Evolutionary conservation across 1,140 invertebrate genomes (phyloP).

Genomic region (Pseudomyrmex dendroicus): DNA sequence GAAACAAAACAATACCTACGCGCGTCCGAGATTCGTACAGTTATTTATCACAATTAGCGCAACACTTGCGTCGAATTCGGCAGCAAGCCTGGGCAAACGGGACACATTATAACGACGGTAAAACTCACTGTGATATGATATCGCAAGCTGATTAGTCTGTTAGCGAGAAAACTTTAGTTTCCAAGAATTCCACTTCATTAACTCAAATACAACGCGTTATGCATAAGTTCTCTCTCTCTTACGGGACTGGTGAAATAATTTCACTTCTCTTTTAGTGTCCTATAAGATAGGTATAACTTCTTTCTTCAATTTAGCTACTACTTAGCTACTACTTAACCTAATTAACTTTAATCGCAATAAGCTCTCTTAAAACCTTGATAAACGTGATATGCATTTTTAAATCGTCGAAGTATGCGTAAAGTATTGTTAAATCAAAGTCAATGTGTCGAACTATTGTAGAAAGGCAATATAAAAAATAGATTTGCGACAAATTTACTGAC

Average conservation of each 20-base stretch:
- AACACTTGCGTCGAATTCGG: not conserved
- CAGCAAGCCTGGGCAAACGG: too few species aligned
- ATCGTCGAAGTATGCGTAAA: too few species aligned
- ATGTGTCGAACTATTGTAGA: too few species aligned
- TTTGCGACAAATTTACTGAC: too few species aligned
- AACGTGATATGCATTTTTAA: too few species aligned
- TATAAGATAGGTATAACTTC: not conserved
- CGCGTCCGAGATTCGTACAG: not conserved
- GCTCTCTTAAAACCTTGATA: too few species aligned
- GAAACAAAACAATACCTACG: not conserved
- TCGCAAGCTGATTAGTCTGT: slow-evolving; percentile 56
- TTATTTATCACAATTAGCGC: too few species aligned
- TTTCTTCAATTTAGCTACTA: not conserved
- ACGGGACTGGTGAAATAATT: slow-evolving; percentile 37
- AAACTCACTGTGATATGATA: slow-evolving; percentile 48
- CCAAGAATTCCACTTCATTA: slow-evolving; percentile 57
- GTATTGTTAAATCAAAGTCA: too few species aligned
- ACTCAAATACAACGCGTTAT: slow-evolving; percentile 37
- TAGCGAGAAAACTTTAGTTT: slow-evolving; percentile 56
- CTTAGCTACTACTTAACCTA: slow-evolving; percentile 11
- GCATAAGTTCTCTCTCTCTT: slow-evolving; percentile 50
- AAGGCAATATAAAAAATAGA: too few species aligned
- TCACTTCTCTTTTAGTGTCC: slow-evolving; percentile 25
- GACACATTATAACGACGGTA: not conserved
- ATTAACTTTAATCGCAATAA: slow-evolving; percentile 5